Conservation (phyloP, 2,113 vertebrate genomes). For the Pteropus alecto region DNA sequence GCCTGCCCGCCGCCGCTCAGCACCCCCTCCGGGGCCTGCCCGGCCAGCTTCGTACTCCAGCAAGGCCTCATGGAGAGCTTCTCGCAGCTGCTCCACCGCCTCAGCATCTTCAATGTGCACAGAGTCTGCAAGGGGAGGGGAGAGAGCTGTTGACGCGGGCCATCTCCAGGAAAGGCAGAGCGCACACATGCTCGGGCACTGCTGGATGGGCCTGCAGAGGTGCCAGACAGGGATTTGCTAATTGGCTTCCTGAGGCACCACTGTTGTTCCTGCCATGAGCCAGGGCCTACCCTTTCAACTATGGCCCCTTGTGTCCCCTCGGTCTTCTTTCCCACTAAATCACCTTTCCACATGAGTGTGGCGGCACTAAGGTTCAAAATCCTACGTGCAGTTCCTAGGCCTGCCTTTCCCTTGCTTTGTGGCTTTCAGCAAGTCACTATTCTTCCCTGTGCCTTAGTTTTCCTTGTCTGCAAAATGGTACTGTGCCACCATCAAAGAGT, state of each 20-base stretch:
- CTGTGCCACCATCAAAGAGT: background rate
- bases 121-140: constrained; percentile 83
- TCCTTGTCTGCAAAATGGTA: background rate
- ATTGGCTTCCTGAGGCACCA: background rate
- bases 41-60: constrained; percentile 89
- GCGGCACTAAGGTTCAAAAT: background rate
- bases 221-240: background rate
- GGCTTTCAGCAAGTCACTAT: background rate
- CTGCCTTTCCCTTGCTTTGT: background rate
- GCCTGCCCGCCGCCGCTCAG: constrained; percentile 89
- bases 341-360: background rate
- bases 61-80: constrained; percentile 93
- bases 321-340: background rate
- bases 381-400: background rate
- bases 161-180: background rate
- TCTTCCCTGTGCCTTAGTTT: background rate
- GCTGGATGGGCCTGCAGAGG: background rate
- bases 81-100: constrained; percentile 92
- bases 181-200: background rate
- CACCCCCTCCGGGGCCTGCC: constrained; percentile 77
- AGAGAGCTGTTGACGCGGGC: rapidly evolving
- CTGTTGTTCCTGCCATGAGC: background rate
- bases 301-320: background rate
- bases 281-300: background rate
- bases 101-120: constrained; percentile 95